Percentiles rank a stretch among this genome's conserved stretches.
Evolutionary conservation across 2,888 invertebrate species (phyloP).

Genomic region (Drosophila macrospina): DNA sequence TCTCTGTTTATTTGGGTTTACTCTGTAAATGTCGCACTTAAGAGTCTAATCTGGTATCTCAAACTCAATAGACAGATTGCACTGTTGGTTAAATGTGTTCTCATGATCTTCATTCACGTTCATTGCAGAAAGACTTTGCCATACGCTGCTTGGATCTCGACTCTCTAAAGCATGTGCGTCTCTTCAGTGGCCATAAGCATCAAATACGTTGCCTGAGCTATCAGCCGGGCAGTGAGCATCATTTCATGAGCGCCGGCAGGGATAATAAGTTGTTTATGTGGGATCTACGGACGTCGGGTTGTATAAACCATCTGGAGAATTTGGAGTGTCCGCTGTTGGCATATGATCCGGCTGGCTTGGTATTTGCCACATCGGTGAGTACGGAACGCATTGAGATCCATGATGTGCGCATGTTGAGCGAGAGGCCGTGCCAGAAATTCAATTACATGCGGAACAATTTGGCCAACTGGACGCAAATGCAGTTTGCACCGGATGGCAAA

Average conservation of each 20-base stretch:
- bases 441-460: constrained; percentile 21
- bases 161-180: constrained; percentile 4
- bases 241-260: constrained; percentile 47
- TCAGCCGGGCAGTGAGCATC: constrained; percentile 38
- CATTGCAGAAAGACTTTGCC: constrained; percentile 27
- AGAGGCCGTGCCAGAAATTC: constrained; percentile 38
- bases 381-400: constrained; percentile 39
- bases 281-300: constrained; percentile 44
- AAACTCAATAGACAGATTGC: too few relatives aligned
- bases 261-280: constrained; percentile 54
- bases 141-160: constrained; percentile 51
- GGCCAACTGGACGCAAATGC: constrained; percentile 58
- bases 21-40: too few relatives aligned
- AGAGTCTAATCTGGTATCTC: too few relatives aligned
- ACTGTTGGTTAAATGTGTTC: too few relatives aligned
- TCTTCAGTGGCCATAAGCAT: constrained; percentile 39
- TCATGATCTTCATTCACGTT: background rate
- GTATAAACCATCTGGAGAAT: constrained; percentile 13
- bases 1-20: too few relatives aligned
- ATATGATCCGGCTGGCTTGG: constrained; percentile 50
- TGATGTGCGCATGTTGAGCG: constrained; percentile 51
- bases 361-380: constrained; percentile 39
- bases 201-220: constrained; percentile 18
- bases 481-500: constrained; percentile 57
- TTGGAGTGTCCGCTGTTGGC: constrained; percentile 35